phyloP scores from a whole-genome alignment of 2,888 invertebrate genomes.

The Platycheirus rosarum region DNA sequence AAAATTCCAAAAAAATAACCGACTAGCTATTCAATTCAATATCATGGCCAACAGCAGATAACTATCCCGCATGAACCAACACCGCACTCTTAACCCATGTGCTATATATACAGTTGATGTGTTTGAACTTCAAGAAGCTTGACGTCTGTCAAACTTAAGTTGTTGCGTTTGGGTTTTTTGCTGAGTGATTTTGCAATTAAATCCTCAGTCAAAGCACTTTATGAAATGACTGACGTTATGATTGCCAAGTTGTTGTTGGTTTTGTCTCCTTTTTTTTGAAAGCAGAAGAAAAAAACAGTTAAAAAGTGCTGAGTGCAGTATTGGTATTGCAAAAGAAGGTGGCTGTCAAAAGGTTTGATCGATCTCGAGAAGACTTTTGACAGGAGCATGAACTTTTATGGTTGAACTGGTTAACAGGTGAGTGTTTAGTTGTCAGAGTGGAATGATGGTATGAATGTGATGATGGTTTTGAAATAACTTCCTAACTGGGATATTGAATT shows the following conservation, averaged over 20 bases:
- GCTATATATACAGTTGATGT: conserved; percentile 5
- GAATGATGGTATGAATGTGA: conserved; percentile 42
- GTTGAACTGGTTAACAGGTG: conserved; percentile 26
- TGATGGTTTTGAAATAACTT: conserved; percentile 9
- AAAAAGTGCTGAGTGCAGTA: conserved; percentile 26
- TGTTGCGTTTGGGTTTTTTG: conserved; percentile 38
- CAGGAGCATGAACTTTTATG: conserved; percentile 50
- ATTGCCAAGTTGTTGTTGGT: conserved; percentile 8
- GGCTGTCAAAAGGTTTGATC: conserved; percentile 58
- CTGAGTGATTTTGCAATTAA: conserved; percentile 72
- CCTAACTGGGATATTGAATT: background rate
- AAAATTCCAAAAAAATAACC: conserved; percentile 12
- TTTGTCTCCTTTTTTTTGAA: too few species aligned
- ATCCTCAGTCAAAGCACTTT: conserved; percentile 55
- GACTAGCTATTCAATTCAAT: conserved; percentile 64
- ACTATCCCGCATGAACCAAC: conserved; percentile 45
- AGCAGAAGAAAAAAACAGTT: conserved; percentile 5
- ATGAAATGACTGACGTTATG: conserved; percentile 29
- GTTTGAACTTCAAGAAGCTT: conserved; percentile 68
- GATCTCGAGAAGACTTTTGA: conserved; percentile 55
- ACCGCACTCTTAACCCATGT: conserved; percentile 12
- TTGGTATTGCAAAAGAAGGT: conserved; percentile 39
- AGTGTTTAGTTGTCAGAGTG: conserved; percentile 38
- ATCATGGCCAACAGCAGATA: conserved; percentile 46
- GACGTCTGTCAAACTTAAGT: conserved; percentile 68